Base-by-base conservation (phyloP, 2,113 vertebrate genomes). In the Butorides virescens region DNA sequence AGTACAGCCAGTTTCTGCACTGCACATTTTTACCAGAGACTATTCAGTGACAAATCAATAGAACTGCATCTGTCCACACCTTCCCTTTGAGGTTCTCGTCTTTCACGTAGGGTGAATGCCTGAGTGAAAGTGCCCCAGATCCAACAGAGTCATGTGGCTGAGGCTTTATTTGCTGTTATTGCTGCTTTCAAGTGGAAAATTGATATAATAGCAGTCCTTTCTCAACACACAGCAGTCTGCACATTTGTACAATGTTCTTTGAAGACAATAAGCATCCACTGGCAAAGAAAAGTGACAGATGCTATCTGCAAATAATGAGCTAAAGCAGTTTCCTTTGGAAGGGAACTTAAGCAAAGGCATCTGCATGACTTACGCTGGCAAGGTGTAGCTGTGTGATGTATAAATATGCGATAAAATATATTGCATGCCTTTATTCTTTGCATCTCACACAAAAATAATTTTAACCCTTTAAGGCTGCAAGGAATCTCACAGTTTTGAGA, bases 181-280 rank as follows among this genome's bases (percentile, higher is more conserved):
- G 95, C 95, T 90, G 93, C 96, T 97, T 97, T 97, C 95, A 97
- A 97, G 96, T 97, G 95, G 95, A 97, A 97, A 97, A 97, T 97
- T 95, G 92, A 88, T 97, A 75, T 96, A 96, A 97, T 96, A 96
- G 95, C 92, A 68, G 95, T 22, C 85, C 94, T 96, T 92, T 96
- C 92, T 95, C 78, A 15, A 67, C 93, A 97, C 96, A 86, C 92
- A 97, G 94, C 92, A 95, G 92, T 88, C 95, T 96, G 92, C 75
- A 92, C 94, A 86, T 92, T 94, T 76, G 81, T 92, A 93, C 88
- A 78, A 67, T 82, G 92, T 90, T 94, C 90, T 97, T 91, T 93
- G 96, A 97, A 93, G 78, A 94, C 7, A 21, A 95, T 93, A 94
- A 94, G 92, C 92, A 92, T 84, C 93, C 93, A 95, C 81, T 88